Conservation (phyloP, 2,113 vertebrate genomes). For the Cebus imitator region DNA sequence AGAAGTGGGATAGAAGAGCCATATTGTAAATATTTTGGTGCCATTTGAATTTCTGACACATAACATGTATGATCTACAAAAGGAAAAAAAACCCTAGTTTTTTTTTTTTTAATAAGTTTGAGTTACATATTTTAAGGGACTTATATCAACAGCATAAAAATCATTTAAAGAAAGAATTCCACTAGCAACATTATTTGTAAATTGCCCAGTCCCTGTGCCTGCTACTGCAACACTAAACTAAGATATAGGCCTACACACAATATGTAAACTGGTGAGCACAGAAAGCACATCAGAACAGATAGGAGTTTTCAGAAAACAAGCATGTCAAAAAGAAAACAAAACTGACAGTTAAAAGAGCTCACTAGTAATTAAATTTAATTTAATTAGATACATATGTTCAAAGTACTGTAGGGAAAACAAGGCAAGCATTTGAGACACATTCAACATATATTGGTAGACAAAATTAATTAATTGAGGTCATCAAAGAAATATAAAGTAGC, state of each 20-base stretch:
- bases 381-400: not conserved
- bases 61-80: not conserved
- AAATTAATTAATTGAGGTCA: not conserved
- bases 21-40: not conserved
- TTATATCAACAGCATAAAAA: not conserved
- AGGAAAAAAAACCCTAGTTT: not conserved
- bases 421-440: not conserved
- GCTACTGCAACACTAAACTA: not conserved
- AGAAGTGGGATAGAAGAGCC: not conserved
- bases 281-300: not conserved
- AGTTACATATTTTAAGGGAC: not conserved
- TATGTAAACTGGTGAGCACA: not conserved
- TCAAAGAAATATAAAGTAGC: not conserved
- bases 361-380: not conserved
- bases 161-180: not conserved
- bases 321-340: not conserved
- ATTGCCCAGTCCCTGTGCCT: not conserved
- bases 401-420: not conserved
- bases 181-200: not conserved
- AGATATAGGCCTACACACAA: not conserved
- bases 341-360: not conserved
- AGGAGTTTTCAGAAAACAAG: not conserved
- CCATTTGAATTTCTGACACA: not conserved
- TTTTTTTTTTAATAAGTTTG: not conserved
- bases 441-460: not conserved